Evolutionary conservation across 2,113 vertebrate genomes (phyloP), one percentile per base, ranked within the genome.

Genomic region (Rhinolophus sinicus): DNA sequence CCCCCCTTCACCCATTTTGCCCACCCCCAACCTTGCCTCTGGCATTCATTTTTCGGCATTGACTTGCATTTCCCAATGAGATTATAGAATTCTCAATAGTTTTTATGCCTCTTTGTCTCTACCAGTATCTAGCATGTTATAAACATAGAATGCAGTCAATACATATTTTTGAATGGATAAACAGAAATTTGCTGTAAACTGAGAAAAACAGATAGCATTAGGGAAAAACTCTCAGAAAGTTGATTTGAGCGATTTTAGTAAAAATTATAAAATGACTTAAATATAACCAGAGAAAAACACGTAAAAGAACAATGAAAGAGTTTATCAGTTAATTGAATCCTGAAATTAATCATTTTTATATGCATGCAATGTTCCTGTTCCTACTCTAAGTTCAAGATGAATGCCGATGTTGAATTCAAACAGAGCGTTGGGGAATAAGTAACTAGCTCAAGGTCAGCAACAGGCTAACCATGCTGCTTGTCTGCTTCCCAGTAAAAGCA

Each of bases 301-400:
- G 21, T 58, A 85, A 90, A 94, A 96, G 62, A 94, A 96, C 73
- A 97, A 98, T 87, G 50, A 77, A 69, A 88, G 14, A 81, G 73
- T 87, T 96, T 97, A 92, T 97, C 92, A 94, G 95, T 95, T 97
- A 98, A 98, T 96, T 98, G 69, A 95, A 91, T 95, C 95, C 78
- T 93, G 50, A 97, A 97, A 96, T 96, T 91, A 89, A 91, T 91
- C 75, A 94, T 90, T 93, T 98, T 93, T 76, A 89, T 87, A 97
- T 95, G 92, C 93, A 94, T 72, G 11, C 26, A 60, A 35, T 87
- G 75, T 97, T 40, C 16, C 58, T 86, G 8, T 88, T 96, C 24
- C 82, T 95, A 91, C 38, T 94, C 72, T 65, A 56, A 97, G 96
- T 96, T 98, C 92, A 97, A 93, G 38, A 89, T 33, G 88, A 96